Percentiles rank a stretch among this genome's conserved stretches.
Evolutionary conservation across 2,888 invertebrate genomes (phyloP).

Genomic region (Aricia artaxerxes): DNA sequence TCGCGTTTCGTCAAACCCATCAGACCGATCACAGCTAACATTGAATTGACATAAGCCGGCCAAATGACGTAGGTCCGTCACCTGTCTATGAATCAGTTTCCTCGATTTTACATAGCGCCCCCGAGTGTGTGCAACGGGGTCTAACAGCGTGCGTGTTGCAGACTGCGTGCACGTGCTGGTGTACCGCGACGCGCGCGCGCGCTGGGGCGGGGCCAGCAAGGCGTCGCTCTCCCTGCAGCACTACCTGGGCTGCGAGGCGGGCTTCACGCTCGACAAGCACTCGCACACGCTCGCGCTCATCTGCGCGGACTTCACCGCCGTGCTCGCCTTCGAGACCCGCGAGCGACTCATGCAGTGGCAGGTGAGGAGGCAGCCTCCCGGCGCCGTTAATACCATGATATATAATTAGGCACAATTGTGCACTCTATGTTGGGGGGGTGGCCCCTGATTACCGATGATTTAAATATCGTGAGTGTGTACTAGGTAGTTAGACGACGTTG

Average conservation of each 20-base stretch:
- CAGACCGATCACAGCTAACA: too few relatives aligned
- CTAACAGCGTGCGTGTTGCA: slow-evolving; percentile 59
- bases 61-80: too few relatives aligned
- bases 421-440: too few relatives aligned
- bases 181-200: slow-evolving; percentile 91
- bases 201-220: slow-evolving; percentile 84
- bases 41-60: too few relatives aligned
- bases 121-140: background rate
- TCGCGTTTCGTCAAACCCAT: too few relatives aligned
- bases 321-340: slow-evolving; percentile 92
- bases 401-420: too few relatives aligned
- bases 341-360: slow-evolving; percentile 95
- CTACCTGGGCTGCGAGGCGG: slow-evolving; percentile 90
- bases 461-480: background rate
- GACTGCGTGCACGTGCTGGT: slow-evolving; percentile 94
- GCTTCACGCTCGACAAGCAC: slow-evolving; percentile 94
- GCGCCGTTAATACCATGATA: too few relatives aligned
- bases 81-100: too few relatives aligned
- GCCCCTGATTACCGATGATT: too few relatives aligned
- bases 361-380: slow-evolving; percentile 49
- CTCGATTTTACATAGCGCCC: too few relatives aligned
- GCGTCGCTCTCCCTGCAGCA: slow-evolving; percentile 91
- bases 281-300: slow-evolving; percentile 93
- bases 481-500: background rate
- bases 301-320: slow-evolving; percentile 90